phyloP scores from a whole-genome alignment of 2,113 vertebrate genomes.

The Tenrec ecaudatus region DNA sequence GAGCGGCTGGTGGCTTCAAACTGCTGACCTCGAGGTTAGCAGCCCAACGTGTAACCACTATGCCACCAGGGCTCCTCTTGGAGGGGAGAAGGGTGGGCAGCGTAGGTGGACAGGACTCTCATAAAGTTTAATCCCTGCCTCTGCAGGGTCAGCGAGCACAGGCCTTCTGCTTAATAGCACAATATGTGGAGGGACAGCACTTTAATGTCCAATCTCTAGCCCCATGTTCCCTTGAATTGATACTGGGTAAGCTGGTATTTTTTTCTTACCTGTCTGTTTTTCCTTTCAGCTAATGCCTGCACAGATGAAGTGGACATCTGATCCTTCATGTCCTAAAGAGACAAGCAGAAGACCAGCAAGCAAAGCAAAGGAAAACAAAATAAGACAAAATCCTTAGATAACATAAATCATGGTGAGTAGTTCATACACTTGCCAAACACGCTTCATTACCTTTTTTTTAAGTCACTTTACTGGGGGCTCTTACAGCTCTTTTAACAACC shows the following conservation, averaged over 20 bases:
- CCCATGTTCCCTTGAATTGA: not conserved
- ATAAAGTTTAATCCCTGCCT: not conserved
- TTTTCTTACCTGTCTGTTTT: conserved; percentile 92
- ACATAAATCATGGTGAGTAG: conserved; percentile 1
- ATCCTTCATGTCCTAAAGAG: conserved; percentile 96
- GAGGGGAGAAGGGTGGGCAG: not conserved
- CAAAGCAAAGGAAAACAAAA: conserved; percentile 67
- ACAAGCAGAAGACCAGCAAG: conserved; percentile 63
- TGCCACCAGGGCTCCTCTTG: too few relatives aligned
- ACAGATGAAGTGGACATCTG: conserved; percentile 94
- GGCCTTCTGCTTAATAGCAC: not conserved
- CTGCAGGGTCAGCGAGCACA: not conserved
- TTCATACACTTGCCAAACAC: conserved; percentile 6
- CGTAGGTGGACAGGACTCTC: not conserved
- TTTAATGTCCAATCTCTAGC: not conserved
- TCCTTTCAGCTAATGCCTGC: conserved; percentile 90
- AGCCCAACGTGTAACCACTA: too few relatives aligned
- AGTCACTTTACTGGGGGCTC: too few relatives aligned
- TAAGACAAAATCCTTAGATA: not conserved
- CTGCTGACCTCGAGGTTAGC: too few relatives aligned
- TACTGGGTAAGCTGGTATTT: not conserved
- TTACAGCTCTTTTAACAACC: too few relatives aligned
- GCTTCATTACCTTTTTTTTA: not conserved
- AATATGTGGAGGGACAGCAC: not conserved
- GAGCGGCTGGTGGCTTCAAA: too few relatives aligned